These are phyloP conservation scores for Phalanger gymnotis DNA, from an alignment of 2,797 vertebrate species.

Conservation along the genomic window DNA sequence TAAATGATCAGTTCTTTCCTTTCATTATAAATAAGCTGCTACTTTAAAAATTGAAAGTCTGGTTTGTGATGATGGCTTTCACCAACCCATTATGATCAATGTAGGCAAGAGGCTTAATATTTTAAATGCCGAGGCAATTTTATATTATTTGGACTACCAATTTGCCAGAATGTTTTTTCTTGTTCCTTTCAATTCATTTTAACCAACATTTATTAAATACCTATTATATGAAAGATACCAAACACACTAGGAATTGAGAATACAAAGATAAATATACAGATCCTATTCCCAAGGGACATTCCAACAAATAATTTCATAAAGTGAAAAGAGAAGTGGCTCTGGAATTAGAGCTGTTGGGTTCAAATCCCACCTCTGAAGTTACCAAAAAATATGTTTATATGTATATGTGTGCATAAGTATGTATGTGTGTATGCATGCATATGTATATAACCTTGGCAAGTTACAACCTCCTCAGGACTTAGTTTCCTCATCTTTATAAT, in stretches of 20 bases:
- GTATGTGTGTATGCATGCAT: too few relatives aligned
- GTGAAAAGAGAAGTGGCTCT: neutral
- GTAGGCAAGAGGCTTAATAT: neutral
- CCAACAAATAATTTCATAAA: neutral
- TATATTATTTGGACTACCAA: conserved; percentile 14
- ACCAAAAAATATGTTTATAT: too few relatives aligned
- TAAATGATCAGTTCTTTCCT: conserved; percentile 5
- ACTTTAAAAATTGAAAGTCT: conserved; percentile 2
- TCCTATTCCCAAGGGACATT: neutral
- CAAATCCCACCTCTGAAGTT: neutral
- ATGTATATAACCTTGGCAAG: neutral
- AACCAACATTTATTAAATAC: neutral
- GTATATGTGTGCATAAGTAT: too few relatives aligned
- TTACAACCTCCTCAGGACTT: neutral
- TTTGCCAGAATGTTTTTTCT: conserved; percentile 4
- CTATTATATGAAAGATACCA: neutral
- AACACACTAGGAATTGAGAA: neutral
- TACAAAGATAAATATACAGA: neutral
- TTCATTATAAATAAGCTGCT: conserved; percentile 7
- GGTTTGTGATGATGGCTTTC: neutral
- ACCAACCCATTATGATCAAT: conserved; percentile 24
- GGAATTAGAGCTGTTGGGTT: neutral
- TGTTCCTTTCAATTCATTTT: neutral
- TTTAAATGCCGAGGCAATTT: conserved; percentile 24
- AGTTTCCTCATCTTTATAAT: neutral